These are phyloP conservation scores for Drosophila virilis DNA, from an alignment of 1,140 invertebrate genomes.

Conservation along the genomic window DNA sequence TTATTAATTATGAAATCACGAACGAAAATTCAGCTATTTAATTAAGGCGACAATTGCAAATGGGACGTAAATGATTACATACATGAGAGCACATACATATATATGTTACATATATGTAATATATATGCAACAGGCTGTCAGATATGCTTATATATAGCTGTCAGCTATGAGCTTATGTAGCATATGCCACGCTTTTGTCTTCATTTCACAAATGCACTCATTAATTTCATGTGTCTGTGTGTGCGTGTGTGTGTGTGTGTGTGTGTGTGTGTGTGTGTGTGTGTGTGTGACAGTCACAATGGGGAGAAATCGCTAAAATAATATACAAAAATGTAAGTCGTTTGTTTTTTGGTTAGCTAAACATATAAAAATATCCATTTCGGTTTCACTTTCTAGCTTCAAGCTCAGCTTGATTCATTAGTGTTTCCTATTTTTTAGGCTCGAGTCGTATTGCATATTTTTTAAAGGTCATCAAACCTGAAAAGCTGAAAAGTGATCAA, in stretches of 20 bases:
- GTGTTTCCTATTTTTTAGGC: background rate
- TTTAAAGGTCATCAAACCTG: background rate
- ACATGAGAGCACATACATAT: constrained; percentile 15
- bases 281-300: constrained; percentile 21
- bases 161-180: background rate
- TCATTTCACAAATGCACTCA: constrained; percentile 71
- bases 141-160: constrained; percentile 10
- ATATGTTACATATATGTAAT: background rate
- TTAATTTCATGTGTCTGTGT: constrained; percentile 29
- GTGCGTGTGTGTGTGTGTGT: background rate
- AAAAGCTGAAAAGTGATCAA: no score
- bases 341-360: constrained; percentile 3
- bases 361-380: constrained; percentile 2
- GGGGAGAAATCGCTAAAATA: constrained; percentile 26
- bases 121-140: constrained; percentile 8
- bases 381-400: constrained; percentile 19
- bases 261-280: background rate
- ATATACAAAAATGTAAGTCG: constrained; percentile 6
- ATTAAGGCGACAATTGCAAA: constrained; percentile 74
- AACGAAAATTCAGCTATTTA: constrained; percentile 52
- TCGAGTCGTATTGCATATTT: background rate
- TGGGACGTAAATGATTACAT: constrained; percentile 64
- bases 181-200: constrained; percentile 45
- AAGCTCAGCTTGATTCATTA: background rate
- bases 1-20: constrained; percentile 62